Evolutionary conservation across 2,797 vertebrate species (phyloP).

Genomic region (Octomys mimax): DNA sequence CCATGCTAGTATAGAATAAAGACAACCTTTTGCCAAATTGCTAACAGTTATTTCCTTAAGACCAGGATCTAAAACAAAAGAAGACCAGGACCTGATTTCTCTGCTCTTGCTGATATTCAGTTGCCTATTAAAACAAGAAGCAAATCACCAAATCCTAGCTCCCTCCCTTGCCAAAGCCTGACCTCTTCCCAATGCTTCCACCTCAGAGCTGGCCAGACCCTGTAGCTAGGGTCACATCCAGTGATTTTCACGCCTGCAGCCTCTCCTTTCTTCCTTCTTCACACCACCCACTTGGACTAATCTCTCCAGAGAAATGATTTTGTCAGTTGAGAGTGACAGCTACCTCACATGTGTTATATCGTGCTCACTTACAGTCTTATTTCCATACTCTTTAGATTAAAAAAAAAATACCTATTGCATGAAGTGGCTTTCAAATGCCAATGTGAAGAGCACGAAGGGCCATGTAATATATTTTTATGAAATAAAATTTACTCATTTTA

Average conservation of each 20-base stretch:
- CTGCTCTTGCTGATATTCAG: neutral
- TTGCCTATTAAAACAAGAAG: neutral
- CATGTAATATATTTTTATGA: neutral
- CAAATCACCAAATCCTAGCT: neutral
- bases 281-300: neutral
- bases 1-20: neutral
- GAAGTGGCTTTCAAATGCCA: neutral
- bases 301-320: conserved; percentile 8
- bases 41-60: neutral
- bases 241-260: neutral
- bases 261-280: neutral
- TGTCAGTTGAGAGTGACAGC: neutral
- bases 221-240: too few species aligned
- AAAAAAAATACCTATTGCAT: neutral
- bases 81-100: neutral
- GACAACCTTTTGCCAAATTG: neutral
- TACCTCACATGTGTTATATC: neutral
- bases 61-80: neutral
- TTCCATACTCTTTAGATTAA: neutral
- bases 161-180: neutral
- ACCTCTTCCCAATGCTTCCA: neutral
- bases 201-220: neutral
- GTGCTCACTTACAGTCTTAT: neutral
- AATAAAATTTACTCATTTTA: conserved; percentile 6
- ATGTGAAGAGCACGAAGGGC: neutral